These are phyloP conservation scores for Adela reaumurella DNA, from an alignment of 2,888 invertebrate genomes.

Conservation along the genomic window DNA sequence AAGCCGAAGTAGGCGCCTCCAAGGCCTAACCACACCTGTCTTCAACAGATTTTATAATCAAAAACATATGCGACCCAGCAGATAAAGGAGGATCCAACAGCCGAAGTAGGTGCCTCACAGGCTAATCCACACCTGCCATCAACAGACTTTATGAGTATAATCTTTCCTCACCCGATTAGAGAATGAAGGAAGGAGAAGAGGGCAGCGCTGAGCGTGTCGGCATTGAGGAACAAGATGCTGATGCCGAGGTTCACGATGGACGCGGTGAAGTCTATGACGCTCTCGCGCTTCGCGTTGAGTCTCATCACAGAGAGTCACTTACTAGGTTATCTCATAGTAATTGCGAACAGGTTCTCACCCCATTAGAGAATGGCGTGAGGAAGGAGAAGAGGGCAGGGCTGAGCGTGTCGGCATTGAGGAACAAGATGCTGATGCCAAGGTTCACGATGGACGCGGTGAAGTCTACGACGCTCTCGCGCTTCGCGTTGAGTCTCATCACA, in stretches of 20 bases:
- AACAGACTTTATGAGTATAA: no score
- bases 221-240: slow-evolving; percentile 83
- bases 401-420: slow-evolving; percentile 77
- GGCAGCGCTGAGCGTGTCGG: slow-evolving; percentile 76
- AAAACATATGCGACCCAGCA: slow-evolving; percentile 75
- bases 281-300: no score
- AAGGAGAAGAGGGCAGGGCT: slow-evolving; percentile 87
- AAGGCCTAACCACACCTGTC: slow-evolving; percentile 81
- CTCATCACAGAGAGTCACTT: no score
- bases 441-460: slow-evolving; percentile 98
- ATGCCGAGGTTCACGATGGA: slow-evolving; percentile 95
- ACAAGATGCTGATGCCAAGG: slow-evolving; percentile 85
- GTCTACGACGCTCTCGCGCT: slow-evolving; percentile 82
- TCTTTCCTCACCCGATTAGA: slow-evolving; percentile 73
- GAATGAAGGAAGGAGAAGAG: slow-evolving; percentile 85
- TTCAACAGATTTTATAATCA: no score
- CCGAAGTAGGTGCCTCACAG: slow-evolving; percentile 78
- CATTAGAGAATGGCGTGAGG: no score
- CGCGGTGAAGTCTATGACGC: slow-evolving; percentile 89
- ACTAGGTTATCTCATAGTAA: no score
- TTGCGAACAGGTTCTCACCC: no score
- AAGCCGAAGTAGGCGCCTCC: slow-evolving; percentile 79
- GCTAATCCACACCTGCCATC: slow-evolving; percentile 74
- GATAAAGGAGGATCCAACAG: slow-evolving; percentile 75
- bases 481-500: no score